Evolutionary conservation across 2,113 vertebrate genomes (phyloP), one percentile per base, ranked within the genome.

Genomic region (Cebus imitator): DNA sequence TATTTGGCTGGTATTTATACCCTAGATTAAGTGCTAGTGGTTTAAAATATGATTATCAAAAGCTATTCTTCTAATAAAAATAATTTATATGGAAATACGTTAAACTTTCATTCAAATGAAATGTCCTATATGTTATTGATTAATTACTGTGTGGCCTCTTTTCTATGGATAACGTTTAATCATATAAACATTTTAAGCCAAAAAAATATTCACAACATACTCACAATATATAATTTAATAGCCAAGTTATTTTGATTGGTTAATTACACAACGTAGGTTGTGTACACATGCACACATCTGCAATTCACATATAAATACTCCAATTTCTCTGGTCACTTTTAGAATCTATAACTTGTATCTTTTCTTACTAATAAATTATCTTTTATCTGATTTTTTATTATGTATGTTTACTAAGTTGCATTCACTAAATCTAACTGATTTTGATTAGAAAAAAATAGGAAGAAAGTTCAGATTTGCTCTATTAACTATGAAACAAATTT

Each of bases 371-470:
- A 58, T 70, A 73, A n/a, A 50, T 87, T 75, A 64, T 5, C 37
- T 87, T 90, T 68, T 64, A 1, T 68, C 45, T 91, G 16, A 90
- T 80, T 88, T 96, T 96, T 96, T 84, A 40, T 55, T 76, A 27
- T 57, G 5, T 64, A 57, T 85, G 18, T 57, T 35, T 23, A 78
- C n/a, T 91, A 72, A 70, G n/a, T 80, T 73, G 80, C 8, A 68
- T 43, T 84, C 13, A 93, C 75, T 12, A 81, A 85, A 78, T 86
- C 27, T 70, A n/a, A 82, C 8, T 57, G 16, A 70, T 32, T 92
- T 80, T 10, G 23, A 57, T 3, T 27, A 43, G 18, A 85, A 52
- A 84, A 50, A 68, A 50, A 30, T 48, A 57, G 37, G 2, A 90
- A 78, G 8, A 79, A 94, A 16, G 1, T n/a, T 50, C 12, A 58